These are phyloP conservation scores for Hippocampus barbouri DNA, from an alignment of 2,113 vertebrate species.

Conservation along the genomic window DNA sequence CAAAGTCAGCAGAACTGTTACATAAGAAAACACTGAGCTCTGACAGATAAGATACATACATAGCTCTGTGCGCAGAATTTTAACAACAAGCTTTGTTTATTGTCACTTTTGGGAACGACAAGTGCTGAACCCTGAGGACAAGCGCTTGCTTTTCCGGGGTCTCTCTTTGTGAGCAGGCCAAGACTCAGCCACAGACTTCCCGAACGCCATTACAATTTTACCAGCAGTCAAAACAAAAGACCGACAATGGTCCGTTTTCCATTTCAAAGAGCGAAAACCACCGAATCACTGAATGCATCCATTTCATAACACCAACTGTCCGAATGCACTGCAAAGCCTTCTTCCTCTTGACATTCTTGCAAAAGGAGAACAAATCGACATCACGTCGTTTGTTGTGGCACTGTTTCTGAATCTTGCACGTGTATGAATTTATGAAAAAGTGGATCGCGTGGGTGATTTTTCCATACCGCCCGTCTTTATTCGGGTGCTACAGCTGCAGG, in stretches of 20 bases:
- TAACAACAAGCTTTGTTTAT: conserved; percentile 45
- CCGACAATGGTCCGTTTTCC: too few species aligned
- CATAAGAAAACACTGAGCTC: conserved; percentile 24
- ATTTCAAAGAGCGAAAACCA: not conserved
- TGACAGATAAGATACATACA: conserved; percentile 22
- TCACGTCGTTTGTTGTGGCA: too few species aligned
- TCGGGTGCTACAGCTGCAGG: too few species aligned
- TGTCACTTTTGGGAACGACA: conserved; percentile 28
- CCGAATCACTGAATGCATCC: not conserved
- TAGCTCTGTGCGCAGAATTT: conserved; percentile 37
- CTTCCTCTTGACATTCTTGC: too few species aligned
- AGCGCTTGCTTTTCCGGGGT: not conserved
- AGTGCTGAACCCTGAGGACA: not conserved
- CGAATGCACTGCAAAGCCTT: too few species aligned
- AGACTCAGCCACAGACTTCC: not conserved
- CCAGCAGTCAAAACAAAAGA: not conserved
- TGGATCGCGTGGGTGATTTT: too few species aligned
- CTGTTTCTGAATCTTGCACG: too few species aligned
- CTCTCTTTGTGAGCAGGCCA: not conserved
- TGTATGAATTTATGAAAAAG: too few species aligned
- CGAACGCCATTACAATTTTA: not conserved
- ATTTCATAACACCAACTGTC: too few species aligned
- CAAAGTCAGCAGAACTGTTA: conserved; percentile 2
- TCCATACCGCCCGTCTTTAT: too few species aligned
- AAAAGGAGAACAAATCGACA: too few species aligned